Evolutionary conservation across 2,113 vertebrate species (phyloP).

Genomic region (Dinomys branickii): DNA sequence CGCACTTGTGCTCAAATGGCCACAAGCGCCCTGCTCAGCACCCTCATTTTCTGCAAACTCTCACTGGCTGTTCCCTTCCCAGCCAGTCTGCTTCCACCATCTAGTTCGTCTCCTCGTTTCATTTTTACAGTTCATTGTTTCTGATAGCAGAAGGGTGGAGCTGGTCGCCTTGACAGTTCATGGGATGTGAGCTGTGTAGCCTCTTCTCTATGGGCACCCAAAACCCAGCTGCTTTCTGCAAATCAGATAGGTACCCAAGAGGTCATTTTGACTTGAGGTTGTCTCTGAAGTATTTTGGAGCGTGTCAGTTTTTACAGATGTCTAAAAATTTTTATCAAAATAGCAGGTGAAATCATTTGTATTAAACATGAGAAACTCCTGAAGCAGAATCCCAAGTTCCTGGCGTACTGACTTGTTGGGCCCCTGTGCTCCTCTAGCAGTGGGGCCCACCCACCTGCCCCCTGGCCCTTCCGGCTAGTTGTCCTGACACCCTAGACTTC

Average conservation of each 20-base stretch:
- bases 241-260: background rate
- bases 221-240: background rate
- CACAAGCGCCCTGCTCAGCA: background rate
- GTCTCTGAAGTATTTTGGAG: constrained; percentile 4
- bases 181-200: background rate
- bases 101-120: background rate
- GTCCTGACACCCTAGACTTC: background rate
- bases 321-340: constrained; percentile 19
- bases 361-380: background rate
- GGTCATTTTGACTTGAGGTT: background rate
- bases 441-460: background rate
- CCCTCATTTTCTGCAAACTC: background rate
- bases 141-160: background rate
- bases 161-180: background rate
- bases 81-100: background rate
- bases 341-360: background rate
- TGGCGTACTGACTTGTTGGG: background rate
- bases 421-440: background rate
- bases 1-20: background rate
- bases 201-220: background rate
- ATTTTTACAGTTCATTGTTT: background rate
- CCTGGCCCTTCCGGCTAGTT: background rate
- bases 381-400: background rate
- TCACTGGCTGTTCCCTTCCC: background rate
- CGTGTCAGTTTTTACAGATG: background rate